Conservation (phyloP, 37 sponge, comb jelly and placozoan genomes). For the Dysidea cf. avara region DNA sequence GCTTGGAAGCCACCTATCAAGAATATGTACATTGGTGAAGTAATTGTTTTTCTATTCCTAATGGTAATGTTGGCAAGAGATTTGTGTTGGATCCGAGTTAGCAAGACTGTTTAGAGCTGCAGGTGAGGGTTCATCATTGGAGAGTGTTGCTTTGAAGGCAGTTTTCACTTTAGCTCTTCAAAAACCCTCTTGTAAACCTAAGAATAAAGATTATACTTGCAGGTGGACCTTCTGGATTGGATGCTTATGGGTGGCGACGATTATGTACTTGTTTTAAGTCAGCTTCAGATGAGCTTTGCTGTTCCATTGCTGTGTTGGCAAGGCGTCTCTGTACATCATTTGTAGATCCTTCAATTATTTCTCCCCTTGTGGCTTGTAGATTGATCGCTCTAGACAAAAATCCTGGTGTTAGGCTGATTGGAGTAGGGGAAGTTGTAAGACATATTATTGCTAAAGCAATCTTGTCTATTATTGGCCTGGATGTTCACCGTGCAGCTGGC, state of each 20-base stretch:
- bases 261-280: constrained; percentile 5
- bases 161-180: no score
- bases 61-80: no score
- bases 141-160: no score
- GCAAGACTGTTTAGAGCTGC: no score
- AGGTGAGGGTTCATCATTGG: no score
- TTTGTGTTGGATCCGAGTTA: no score
- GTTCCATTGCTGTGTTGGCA: constrained; percentile 8
- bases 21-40: no score
- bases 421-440: constrained; percentile 32
- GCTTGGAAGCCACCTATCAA: no score
- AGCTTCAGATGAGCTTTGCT: constrained; percentile 14
- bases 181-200: no score
- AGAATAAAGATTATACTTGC: no score
- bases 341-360: constrained; percentile 22
- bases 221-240: no score
- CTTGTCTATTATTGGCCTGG: constrained; percentile 2
- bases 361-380: constrained; percentile 40
- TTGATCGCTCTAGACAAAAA: constrained; percentile 31
- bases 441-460: constrained; percentile 49
- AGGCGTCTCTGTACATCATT: constrained; percentile 8
- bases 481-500: constrained; percentile 40
- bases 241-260: neutral
- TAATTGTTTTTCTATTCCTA: no score
- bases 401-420: constrained; percentile 47